These are phyloP conservation scores for Tyto alba DNA, from an alignment of 2,113 vertebrate genomes.

Conservation along the genomic window DNA sequence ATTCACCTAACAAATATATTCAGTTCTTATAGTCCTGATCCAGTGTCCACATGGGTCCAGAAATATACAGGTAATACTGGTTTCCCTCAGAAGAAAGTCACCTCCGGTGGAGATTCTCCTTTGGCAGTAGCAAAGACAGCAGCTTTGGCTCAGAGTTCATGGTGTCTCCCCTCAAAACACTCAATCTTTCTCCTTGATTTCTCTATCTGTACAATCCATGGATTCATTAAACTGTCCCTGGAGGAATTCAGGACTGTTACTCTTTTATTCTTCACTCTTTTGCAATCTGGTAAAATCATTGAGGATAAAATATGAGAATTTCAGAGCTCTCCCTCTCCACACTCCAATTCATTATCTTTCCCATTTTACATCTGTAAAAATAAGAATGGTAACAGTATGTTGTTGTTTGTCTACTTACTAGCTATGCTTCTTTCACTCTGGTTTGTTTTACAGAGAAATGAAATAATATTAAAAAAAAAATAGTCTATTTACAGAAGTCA, in stretches of 20 bases:
- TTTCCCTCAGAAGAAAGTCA: background rate
- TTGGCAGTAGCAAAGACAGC: background rate
- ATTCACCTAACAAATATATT: background rate
- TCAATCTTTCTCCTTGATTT: background rate
- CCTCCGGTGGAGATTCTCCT: background rate
- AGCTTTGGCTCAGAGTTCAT: background rate
- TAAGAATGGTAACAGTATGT: background rate
- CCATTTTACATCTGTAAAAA: background rate
- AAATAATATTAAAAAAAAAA: background rate
- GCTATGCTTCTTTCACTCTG: background rate
- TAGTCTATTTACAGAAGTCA: background rate
- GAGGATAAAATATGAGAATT: background rate
- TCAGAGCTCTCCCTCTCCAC: background rate
- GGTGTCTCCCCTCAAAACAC: background rate
- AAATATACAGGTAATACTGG: background rate
- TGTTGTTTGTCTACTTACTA: background rate
- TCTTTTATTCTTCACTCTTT: background rate
- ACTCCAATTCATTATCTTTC: background rate
- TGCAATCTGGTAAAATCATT: background rate
- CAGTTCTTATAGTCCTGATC: background rate
- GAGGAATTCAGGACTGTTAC: background rate
- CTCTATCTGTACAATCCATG: background rate
- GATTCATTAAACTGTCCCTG: background rate
- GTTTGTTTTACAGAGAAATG: background rate
- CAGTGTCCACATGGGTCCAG: background rate